phyloP scores from a whole-genome alignment of 2,888 invertebrate species.

The Acrobasis consociella region DNA sequence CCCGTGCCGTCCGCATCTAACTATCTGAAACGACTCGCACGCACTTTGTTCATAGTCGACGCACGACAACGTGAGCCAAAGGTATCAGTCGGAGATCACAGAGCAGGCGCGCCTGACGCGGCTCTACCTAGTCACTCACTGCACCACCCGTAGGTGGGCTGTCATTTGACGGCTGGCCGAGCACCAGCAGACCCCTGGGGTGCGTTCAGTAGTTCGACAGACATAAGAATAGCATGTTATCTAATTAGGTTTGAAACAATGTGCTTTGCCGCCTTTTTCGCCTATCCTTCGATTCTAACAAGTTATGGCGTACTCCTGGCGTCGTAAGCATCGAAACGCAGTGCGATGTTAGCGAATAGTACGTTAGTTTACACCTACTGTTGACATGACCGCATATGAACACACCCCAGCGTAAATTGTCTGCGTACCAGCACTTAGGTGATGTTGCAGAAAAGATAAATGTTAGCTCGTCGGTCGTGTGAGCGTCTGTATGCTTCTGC shows the following conservation, averaged over 20 bases:
- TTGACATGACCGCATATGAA: conserved; percentile 13
- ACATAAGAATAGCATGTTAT: background rate
- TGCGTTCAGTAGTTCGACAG: conserved; percentile 15
- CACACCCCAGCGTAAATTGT: conserved; percentile 13
- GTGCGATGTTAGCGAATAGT: background rate
- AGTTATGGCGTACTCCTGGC: conserved; percentile 3
- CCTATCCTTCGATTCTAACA: background rate
- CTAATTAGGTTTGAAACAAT: background rate
- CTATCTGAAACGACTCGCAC: conserved; percentile 75
- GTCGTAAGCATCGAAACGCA: background rate
- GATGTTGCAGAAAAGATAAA: background rate
- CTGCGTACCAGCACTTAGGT: background rate
- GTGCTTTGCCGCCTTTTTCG: background rate
- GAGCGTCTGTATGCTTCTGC: conserved; percentile 37
- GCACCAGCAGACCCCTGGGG: conserved; percentile 11
- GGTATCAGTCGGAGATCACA: conserved; percentile 30
- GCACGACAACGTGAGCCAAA: conserved; percentile 51
- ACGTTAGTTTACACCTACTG: background rate
- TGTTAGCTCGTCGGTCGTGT: conserved; percentile 1
- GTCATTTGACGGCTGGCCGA: conserved; percentile 20
- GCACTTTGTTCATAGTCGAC: conserved; percentile 60
- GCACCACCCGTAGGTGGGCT: conserved; percentile 23
- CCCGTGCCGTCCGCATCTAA: conserved; percentile 62
- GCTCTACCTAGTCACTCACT: background rate
- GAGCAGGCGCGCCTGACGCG: conserved; percentile 25